phyloP scores from a whole-genome alignment of 30 jellyfish, hydroid and myxozoan species.

The Phacellophora camtschatica region DNA sequence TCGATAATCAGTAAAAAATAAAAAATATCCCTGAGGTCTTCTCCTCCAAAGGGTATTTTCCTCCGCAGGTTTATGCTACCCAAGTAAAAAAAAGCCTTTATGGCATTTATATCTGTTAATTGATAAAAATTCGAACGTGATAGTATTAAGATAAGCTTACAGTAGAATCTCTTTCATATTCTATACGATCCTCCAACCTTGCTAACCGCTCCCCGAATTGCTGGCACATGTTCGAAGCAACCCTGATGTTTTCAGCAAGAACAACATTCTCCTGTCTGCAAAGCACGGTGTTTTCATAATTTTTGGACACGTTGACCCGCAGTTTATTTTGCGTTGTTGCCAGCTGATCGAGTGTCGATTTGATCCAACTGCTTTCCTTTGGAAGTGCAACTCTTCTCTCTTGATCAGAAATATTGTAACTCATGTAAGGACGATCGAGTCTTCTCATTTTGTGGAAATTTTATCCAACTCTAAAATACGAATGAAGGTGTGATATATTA shows the following conservation, averaged over 20 bases:
- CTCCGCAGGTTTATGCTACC: no score
- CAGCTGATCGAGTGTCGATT: slow-evolving; percentile 28
- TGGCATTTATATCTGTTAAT: no score
- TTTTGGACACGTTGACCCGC: slow-evolving; percentile 43
- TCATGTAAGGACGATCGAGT: slow-evolving; percentile 32
- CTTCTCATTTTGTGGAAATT: slow-evolving; percentile 58
- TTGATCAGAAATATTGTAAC: background rate
- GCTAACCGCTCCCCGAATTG: slow-evolving; percentile 43
- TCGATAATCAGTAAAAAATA: no score
- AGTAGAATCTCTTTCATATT: slow-evolving; percentile 16
- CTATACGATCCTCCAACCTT: slow-evolving; percentile 45
- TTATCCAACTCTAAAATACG: no score
- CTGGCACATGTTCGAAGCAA: slow-evolving; percentile 40
- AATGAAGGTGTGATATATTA: no score
- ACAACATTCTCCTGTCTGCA: slow-evolving; percentile 50
- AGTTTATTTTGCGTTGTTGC: slow-evolving; percentile 50
- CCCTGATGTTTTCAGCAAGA: slow-evolving; percentile 47
- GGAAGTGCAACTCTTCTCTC: slow-evolving; percentile 44
- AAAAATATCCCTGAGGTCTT: no score
- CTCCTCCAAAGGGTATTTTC: no score
- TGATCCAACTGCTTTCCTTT: slow-evolving; percentile 28
- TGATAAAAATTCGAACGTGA: no score
- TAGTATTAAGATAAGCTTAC: background rate
- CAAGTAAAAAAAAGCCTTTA: no score
- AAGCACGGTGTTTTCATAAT: slow-evolving; percentile 10